Evolutionary conservation across 2,797 vertebrate species (phyloP).

Genomic region (Champsocephalus esox): DNA sequence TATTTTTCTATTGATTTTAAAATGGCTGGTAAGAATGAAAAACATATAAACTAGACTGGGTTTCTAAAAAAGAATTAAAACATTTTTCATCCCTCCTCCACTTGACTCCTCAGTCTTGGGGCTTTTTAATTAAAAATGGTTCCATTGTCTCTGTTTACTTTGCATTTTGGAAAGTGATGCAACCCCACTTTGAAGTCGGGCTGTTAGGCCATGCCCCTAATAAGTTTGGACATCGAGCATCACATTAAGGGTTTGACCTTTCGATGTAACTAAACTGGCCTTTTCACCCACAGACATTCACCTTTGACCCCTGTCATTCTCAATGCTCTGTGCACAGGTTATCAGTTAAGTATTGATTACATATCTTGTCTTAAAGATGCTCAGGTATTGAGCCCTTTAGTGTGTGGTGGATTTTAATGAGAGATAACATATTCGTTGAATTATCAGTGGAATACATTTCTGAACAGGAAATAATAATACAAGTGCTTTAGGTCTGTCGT

Average conservation of each 20-base stretch:
- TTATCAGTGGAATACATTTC: constrained; percentile 17
- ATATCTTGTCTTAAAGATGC: constrained; percentile 55
- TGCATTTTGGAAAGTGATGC: constrained; percentile 4
- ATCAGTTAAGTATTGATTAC: constrained; percentile 79
- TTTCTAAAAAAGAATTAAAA: constrained; percentile 2
- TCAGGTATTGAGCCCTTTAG: constrained; percentile 58
- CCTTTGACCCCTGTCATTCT: constrained; percentile 81
- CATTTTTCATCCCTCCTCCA: background rate
- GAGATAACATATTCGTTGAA: constrained; percentile 22
- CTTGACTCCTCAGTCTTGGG: background rate
- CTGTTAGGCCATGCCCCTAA: constrained; percentile 74
- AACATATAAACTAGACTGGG: background rate
- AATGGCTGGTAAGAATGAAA: background rate
- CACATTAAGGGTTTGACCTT: constrained; percentile 85
- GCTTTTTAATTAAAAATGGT: constrained; percentile 8
- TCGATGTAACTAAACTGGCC: constrained; percentile 79
- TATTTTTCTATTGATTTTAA: background rate
- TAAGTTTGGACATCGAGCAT: constrained; percentile 74
- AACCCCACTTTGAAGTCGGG: constrained; percentile 12
- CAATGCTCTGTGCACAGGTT: constrained; percentile 53
- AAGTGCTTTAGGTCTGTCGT: background rate
- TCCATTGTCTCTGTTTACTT: constrained; percentile 9
- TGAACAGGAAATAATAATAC: background rate
- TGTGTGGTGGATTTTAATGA: constrained; percentile 19
- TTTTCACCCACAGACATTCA: constrained; percentile 79